Evolutionary conservation across 2,888 invertebrate species (phyloP).

Genomic region (Dicranocentrus wangi): DNA sequence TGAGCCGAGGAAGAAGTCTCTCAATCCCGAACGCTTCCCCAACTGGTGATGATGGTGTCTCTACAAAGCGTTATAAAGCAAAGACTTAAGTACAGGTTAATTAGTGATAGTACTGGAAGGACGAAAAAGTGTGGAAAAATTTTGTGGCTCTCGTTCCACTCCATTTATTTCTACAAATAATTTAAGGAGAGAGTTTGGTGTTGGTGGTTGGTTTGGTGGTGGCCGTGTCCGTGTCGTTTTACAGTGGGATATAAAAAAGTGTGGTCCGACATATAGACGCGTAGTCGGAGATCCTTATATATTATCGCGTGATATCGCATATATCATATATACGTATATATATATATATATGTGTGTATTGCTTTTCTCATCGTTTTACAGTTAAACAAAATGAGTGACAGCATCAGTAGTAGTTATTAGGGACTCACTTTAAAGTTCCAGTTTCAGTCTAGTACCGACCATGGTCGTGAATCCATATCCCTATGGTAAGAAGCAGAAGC

Average conservation of each 20-base stretch:
- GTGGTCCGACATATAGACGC: not conserved
- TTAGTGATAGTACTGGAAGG: constrained; percentile 7
- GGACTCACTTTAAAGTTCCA: constrained; percentile 17
- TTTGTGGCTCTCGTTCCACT: constrained; percentile 28
- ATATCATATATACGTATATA: not conserved
- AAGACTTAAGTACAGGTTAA: not conserved
- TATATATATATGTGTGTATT: not conserved
- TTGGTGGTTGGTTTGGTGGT: not conserved
- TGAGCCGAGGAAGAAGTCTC: no score
- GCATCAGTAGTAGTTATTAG: constrained; percentile 36
- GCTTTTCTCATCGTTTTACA: not conserved
- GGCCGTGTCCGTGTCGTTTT: no score
- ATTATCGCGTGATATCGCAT: not conserved
- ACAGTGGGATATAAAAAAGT: not conserved
- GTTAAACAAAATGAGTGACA: constrained; percentile 10
- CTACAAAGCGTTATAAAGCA: constrained; percentile 8
- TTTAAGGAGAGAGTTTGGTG: not conserved
- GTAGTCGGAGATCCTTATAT: not conserved
- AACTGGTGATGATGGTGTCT: constrained; percentile 44
- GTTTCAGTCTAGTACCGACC: constrained; percentile 50
- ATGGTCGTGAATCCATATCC: constrained; percentile 54
- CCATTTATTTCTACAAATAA: constrained; percentile 38
- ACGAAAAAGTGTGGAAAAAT: constrained; percentile 22
- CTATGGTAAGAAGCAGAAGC: constrained; percentile 24
- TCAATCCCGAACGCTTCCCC: not conserved